These are phyloP conservation scores for Parambassis ranga DNA, from an alignment of 2,797 vertebrate genomes.

Conservation along the genomic window DNA sequence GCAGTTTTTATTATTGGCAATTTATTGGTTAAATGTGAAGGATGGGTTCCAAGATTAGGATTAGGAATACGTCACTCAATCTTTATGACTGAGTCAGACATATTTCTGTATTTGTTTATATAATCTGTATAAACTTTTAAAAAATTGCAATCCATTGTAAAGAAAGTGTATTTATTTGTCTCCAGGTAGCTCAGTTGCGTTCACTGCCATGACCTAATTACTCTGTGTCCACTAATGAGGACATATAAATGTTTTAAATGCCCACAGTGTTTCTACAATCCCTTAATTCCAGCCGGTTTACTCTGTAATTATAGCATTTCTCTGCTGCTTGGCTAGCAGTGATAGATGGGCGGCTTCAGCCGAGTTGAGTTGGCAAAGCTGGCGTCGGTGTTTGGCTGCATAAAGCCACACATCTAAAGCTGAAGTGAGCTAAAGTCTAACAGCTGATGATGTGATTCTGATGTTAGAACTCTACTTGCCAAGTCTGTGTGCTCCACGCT, in stretches of 20 bases:
- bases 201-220: conserved; percentile 6
- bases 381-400: conserved; percentile 1
- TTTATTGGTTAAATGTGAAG: no score
- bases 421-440: background rate
- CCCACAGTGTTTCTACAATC: conserved; percentile 27
- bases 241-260: conserved; percentile 20
- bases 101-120: no score
- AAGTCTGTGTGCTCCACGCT: no score
- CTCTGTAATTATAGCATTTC: conserved; percentile 20
- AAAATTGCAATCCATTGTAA: background rate
- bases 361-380: conserved; percentile 12
- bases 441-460: conserved; percentile 11
- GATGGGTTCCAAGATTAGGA: no score
- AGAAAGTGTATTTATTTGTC: no score
- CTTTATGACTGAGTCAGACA: no score
- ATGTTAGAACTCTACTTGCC: no score
- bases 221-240: conserved; percentile 9
- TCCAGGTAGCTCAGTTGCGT: background rate
- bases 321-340: conserved; percentile 2
- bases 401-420: background rate
- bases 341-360: background rate
- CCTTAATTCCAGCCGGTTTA: conserved; percentile 23
- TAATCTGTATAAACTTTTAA: no score
- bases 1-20: no score
- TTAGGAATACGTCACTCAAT: no score